Conservation (phyloP, 2,888 invertebrate genomes). For the Mycalesis mineus region DNA sequence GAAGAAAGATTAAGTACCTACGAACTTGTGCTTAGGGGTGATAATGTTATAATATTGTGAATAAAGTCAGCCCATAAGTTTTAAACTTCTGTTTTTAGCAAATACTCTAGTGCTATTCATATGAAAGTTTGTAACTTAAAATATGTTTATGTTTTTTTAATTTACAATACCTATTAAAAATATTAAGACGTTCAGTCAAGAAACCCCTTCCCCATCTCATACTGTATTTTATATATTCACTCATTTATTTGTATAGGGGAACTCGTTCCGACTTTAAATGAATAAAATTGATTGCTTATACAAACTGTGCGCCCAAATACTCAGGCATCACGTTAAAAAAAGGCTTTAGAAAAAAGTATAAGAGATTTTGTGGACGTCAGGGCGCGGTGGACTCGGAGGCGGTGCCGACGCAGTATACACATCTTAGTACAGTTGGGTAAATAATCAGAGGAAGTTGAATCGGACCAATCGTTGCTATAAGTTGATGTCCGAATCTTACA, state of each 20-base stretch:
- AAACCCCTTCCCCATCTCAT: conserved; percentile 42
- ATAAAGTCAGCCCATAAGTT: too few species aligned
- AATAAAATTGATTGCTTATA: conserved; percentile 79
- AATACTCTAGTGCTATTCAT: too few species aligned
- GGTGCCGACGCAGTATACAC: conserved; percentile 31
- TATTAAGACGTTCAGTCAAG: too few species aligned
- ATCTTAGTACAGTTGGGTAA: neutral
- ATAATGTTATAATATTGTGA: too few species aligned
- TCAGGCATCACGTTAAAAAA: conserved; percentile 75
- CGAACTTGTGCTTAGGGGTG: too few species aligned
- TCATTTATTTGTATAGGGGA: conserved; percentile 70
- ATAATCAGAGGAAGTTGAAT: neutral
- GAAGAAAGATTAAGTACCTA: too few species aligned
- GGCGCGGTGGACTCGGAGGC: conserved; percentile 43
- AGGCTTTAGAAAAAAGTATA: conserved; percentile 64
- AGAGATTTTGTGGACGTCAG: conserved; percentile 51
- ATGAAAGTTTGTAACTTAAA: too few species aligned
- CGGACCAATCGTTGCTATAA: neutral
- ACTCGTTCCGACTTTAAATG: conserved; percentile 71
- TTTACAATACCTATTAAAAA: too few species aligned
- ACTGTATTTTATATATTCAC: conserved; percentile 57
- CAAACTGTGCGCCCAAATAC: conserved; percentile 77
- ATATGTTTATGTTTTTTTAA: too few species aligned
- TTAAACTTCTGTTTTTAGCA: too few species aligned
- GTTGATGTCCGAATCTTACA: neutral